These are phyloP conservation scores for Oophaga pumilio DNA, from an alignment of 2,113 vertebrate species.

Conservation along the genomic window DNA sequence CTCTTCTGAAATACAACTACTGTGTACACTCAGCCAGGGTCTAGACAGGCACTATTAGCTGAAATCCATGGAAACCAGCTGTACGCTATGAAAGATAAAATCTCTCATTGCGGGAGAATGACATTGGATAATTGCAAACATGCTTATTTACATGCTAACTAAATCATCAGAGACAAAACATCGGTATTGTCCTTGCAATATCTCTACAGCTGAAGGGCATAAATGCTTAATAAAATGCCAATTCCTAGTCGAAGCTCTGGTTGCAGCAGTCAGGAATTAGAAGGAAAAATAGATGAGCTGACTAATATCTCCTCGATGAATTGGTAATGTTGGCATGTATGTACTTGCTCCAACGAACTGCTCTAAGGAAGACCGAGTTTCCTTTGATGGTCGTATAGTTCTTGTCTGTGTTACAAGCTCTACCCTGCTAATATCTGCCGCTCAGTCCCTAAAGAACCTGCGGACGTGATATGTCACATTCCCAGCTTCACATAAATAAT, in stretches of 20 bases:
- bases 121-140: neutral
- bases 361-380: neutral
- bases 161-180: neutral
- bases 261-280: neutral
- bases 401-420: neutral
- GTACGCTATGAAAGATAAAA: too few relatives aligned
- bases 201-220: neutral
- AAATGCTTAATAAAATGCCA: neutral
- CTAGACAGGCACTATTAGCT: too few relatives aligned
- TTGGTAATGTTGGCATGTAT: neutral
- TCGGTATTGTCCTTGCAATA: neutral
- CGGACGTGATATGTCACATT: slow-evolving; percentile 14
- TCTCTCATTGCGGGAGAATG: too few relatives aligned
- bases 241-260: too few relatives aligned
- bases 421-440: neutral
- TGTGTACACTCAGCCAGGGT: too few relatives aligned
- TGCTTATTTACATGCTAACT: too few relatives aligned
- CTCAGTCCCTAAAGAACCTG: slow-evolving; percentile 10
- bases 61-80: too few relatives aligned
- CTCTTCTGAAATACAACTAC: too few relatives aligned
- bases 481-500: slow-evolving; percentile 11
- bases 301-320: neutral
- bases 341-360: neutral
- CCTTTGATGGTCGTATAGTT: neutral
- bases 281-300: neutral